A percentile compares a stretch with the other conserved stretches of the same genome.
These are phyloP conservation scores for Andrena cerasifolii DNA, from an alignment of 1,140 invertebrate species.

Conservation along the genomic window DNA sequence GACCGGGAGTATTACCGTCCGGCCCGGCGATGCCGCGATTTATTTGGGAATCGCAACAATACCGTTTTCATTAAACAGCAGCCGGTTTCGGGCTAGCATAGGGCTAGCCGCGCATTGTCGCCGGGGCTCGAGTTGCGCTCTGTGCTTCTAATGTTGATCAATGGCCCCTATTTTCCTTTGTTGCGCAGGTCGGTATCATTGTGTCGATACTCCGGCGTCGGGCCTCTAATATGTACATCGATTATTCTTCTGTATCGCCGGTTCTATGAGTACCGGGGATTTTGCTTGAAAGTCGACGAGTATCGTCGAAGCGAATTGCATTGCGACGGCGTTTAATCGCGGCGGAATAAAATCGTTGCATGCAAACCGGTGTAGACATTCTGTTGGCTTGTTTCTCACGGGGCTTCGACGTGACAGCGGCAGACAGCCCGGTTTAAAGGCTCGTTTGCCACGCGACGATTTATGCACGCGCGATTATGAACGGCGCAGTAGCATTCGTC, in stretches of 20 bases:
- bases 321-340: no score
- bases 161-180: background rate
- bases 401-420: background rate
- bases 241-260: no score
- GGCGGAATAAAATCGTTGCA: no score
- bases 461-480: constrained; percentile 64
- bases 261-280: no score
- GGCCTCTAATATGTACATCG: no score
- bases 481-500: constrained; percentile 62
- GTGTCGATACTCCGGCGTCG: no score
- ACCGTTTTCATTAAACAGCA: constrained; percentile 46
- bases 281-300: no score
- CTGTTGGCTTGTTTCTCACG: no score
- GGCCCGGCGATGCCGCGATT: constrained; percentile 32
- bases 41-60: constrained; percentile 59
- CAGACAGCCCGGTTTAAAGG: background rate
- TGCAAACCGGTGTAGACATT: background rate
- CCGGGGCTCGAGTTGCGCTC: no score
- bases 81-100: background rate
- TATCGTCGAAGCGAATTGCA: no score
- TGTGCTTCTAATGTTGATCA: constrained; percentile 16
- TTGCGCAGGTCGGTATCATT: constrained; percentile 9
- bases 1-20: constrained; percentile 18
- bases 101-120: constrained; percentile 4
- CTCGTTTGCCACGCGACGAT: constrained; percentile 40